These are phyloP conservation scores for Characodon lateralis DNA, from an alignment of 2,797 vertebrate species.

Conservation along the genomic window DNA sequence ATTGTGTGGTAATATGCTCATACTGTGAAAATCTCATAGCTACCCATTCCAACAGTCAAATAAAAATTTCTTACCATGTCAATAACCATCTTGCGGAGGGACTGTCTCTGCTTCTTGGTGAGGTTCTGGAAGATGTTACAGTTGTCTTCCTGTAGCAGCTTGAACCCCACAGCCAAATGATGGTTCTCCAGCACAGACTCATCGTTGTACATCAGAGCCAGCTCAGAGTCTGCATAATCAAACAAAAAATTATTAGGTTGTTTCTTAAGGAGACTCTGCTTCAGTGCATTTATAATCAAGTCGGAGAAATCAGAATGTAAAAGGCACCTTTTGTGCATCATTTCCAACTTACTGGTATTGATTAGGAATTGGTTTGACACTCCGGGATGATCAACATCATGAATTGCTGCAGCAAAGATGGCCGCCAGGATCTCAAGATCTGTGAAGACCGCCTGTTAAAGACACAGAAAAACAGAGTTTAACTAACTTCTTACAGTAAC, in stretches of 20 bases:
- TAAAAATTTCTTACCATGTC: constrained; percentile 87
- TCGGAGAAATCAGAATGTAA: not conserved
- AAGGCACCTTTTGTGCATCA: rapidly evolving
- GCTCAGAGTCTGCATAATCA: constrained; percentile 87
- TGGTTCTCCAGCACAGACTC: constrained; percentile 97
- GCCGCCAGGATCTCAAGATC: constrained; percentile 98
- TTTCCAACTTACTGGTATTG: constrained; percentile 92
- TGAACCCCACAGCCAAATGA: constrained; percentile 94
- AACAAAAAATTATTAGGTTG: rapidly evolving
- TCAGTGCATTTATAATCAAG: not conserved
- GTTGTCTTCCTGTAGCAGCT: constrained; percentile 92
- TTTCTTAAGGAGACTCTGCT: not conserved
- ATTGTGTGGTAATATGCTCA: not conserved
- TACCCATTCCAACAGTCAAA: not conserved
- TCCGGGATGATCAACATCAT: constrained; percentile 97
- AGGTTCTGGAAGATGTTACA: constrained; percentile 94
- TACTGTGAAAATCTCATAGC: not conserved
- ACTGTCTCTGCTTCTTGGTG: constrained; percentile 95
- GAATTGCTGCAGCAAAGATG: constrained; percentile 97
- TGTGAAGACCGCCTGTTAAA: constrained; percentile 92
- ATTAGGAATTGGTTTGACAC: constrained; percentile 99
- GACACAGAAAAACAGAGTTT: not conserved
- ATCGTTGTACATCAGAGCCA: constrained; percentile 98
- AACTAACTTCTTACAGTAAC: not conserved
- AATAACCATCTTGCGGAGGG: constrained; percentile 96